Conservation (phyloP, 2,888 invertebrate genomes). For the Hirtodrosophila confusa region DNA sequence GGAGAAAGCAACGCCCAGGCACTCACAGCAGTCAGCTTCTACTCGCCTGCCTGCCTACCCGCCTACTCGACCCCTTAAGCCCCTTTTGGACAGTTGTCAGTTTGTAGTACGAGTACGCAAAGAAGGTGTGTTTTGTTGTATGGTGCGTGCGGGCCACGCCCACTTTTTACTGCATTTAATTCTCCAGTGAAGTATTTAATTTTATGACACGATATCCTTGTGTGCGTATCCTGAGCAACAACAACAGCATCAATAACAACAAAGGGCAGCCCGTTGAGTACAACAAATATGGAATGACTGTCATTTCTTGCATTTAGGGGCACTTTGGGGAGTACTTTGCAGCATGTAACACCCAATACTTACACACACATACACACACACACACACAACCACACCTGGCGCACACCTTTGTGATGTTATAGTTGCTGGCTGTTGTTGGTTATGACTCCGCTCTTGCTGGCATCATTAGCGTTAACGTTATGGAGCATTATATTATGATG, state of each 20-base stretch:
- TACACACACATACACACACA: conserved; percentile 40
- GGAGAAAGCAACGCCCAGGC: conserved; percentile 55
- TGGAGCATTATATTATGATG: conserved; percentile 70
- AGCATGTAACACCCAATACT: conserved; percentile 77
- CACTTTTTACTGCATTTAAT: conserved; percentile 78
- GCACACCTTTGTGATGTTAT: conserved; percentile 49
- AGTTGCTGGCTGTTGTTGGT: conserved; percentile 39
- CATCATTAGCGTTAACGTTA: conserved; percentile 80
- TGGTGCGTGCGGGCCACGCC: conserved; percentile 51
- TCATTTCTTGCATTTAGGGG: conserved; percentile 79
- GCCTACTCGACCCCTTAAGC: neutral
- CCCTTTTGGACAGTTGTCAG: conserved; percentile 23
- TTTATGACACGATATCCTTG: conserved; percentile 77
- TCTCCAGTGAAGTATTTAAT: conserved; percentile 82
- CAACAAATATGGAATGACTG: conserved; percentile 77
- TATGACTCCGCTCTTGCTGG: conserved; percentile 55
- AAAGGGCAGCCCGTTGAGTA: conserved; percentile 62
- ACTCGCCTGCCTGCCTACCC: conserved; percentile 10
- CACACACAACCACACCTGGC: conserved; percentile 39
- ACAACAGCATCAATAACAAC: conserved; percentile 31
- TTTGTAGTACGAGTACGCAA: conserved; percentile 36
- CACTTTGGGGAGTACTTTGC: conserved; percentile 80
- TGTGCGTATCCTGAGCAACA: conserved; percentile 55
- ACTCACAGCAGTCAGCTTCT: conserved; percentile 36
- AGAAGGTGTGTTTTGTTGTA: conserved; percentile 51